These are phyloP conservation scores for Dreissena rostriformis DNA, from an alignment of 1,140 invertebrate species.

Conservation along the genomic window DNA sequence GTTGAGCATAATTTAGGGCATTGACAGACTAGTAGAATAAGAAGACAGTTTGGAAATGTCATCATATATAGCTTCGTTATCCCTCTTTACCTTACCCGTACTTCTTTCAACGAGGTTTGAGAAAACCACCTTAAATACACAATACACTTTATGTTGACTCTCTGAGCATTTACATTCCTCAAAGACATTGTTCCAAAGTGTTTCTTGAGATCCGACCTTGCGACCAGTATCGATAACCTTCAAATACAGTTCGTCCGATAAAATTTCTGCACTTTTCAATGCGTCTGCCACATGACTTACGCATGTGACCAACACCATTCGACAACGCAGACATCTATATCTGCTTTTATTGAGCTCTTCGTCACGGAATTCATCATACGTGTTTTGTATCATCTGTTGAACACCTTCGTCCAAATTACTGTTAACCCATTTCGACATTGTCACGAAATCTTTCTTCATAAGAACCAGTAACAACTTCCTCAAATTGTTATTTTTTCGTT, in stretches of 20 bases:
- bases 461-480: background rate
- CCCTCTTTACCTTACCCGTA: background rate
- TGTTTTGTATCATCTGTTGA: background rate
- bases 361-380: background rate
- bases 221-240: background rate
- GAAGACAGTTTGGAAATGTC: background rate
- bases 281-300: background rate
- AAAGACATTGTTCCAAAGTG: background rate
- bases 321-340: background rate
- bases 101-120: background rate
- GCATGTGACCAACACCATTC: background rate
- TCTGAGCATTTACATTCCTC: background rate
- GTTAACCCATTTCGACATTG: background rate
- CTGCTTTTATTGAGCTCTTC: background rate
- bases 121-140: background rate
- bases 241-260: background rate
- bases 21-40: background rate
- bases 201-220: background rate
- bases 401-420: background rate
- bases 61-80: background rate
- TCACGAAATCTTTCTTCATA: background rate
- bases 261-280: conserved; percentile 5
- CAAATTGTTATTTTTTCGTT: background rate
- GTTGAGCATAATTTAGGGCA: background rate
- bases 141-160: background rate